Evolutionary conservation across 2,113 vertebrate genomes (phyloP).

Genomic region (Elaphurus davidianus): DNA sequence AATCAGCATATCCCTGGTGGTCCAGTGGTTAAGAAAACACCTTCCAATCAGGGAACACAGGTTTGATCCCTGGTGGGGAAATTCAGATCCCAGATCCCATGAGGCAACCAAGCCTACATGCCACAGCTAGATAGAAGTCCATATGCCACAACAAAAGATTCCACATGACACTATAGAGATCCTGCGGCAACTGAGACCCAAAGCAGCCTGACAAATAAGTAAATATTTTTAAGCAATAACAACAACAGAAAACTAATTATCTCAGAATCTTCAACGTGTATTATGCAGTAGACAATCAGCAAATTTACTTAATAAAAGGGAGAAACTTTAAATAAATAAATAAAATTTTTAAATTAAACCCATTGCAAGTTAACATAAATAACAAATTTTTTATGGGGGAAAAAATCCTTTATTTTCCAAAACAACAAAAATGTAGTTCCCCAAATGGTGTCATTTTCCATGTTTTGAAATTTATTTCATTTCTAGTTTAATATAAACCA

Average conservation of each 20-base stretch:
- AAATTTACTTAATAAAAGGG: not conserved
- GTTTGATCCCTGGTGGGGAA: not conserved
- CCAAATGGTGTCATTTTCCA: not conserved
- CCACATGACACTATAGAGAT: not conserved
- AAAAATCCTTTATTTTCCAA: not conserved
- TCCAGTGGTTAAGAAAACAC: not conserved
- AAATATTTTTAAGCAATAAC: not conserved
- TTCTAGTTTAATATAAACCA: not conserved
- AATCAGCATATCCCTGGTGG: not conserved
- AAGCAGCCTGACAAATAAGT: not conserved
- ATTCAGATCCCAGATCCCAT: not conserved
- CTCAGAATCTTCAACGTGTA: not conserved
- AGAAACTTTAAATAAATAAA: not conserved
- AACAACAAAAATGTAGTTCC: not conserved
- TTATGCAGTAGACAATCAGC: not conserved
- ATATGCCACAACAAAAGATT: not conserved
- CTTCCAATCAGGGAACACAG: not conserved
- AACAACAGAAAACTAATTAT: not conserved
- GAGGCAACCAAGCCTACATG: not conserved
- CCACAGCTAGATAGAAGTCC: not conserved
- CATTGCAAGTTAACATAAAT: not conserved
- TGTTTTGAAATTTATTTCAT: not conserved
- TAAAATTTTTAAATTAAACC: not conserved
- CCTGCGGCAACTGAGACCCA: not conserved
- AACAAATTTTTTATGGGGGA: not conserved